Base-by-base conservation (phyloP, 2,797 vertebrate genomes). In the Hephaestus fuliginosus region DNA sequence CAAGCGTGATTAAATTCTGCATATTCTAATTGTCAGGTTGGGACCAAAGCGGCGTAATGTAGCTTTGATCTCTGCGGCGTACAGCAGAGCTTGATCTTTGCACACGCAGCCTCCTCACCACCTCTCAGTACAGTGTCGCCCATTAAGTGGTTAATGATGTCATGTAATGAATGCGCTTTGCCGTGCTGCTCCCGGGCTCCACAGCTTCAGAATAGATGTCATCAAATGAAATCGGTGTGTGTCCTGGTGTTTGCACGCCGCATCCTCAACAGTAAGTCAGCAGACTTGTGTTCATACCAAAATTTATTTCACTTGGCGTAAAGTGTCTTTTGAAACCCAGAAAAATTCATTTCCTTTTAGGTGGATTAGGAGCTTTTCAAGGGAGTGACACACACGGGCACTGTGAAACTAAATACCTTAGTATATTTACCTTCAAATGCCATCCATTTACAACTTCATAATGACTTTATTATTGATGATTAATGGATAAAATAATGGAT, bases 91-190 rank as follows among this genome's bases (percentile, higher is more conserved):
- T 5, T 52, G 56, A 69, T 51, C 1, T 69, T 22, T 56, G 43
- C 57, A 30, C 44, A 8, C 28, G 46, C 61, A 48, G 58, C 36
- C 30, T 52, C 58, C 36, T 51, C 63, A 10, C 33, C 41, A 25
- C 22, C 18, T 3, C 36, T 43, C 33, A 0, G 17, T 22, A 30
- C 60, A 48, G 55, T 28, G 30, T 2, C 58, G 56, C 69, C 43
- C 61, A 60, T 80, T 74, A 76, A 58, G 73, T 67, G 74, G 25
- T 57, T 71, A 73, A 84, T 74, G 70, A 76, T 74, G 73, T 71
- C 76, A 76, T 20, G 74, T 82, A 72, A 81, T 72, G 25, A 81
- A 55, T 41, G 73, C 55, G 74, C 33, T 66, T 83, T 39, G 7
- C 22, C 25, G 58, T 2, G 62, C 64, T n/a, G 18, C 52, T 44